Base-by-base conservation (phyloP, 2,888 invertebrate species). In the Drosophila flavopinicola region DNA sequence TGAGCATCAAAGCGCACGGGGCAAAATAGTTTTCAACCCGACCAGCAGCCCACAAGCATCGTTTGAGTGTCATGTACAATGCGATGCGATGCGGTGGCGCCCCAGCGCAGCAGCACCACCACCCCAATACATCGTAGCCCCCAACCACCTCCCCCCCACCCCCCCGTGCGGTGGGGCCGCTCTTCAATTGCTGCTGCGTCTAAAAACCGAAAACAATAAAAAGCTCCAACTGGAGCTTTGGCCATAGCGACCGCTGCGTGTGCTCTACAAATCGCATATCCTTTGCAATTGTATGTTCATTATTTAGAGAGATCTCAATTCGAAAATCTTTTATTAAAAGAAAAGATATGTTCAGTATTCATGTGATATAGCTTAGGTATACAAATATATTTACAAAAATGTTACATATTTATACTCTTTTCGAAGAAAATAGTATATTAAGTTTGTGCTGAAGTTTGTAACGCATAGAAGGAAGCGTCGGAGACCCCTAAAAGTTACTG, bases 171-270 rank as follows among this genome's bases (percentile, higher is more conserved):
- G 52, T 41, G 58, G 58, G 64, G 66, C 35, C 59, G 66, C 85
- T 76, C 74, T 74, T 64, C 66, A 66, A 70, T 75, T 57, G 72
- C 54, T 84, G 74, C 78, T 85, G 85, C 56, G 82, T 85, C 80
- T 85, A 85, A 80, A 73, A 82, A 71, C 85, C 80, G 78, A 82
- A 82, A 82, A 82, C 80, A 82, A 82, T 82, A 82, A 82, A 80
- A 82, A 82, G 80, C 80, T 82, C 68, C 52, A 66, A 58, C 20
- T n/a, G 49, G 20, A 60, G 33, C 48, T 66, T 48, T 15, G 37
- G 20, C 10, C 0, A 44, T 38, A 20, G 3, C 20, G 68, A 58
- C 44, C 10, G 2, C 0, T 4, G 23, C 27, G 23, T 7, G 47
- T 69, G n/a, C 78, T 24, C 84, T 78, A 37, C 44, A 24, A 35